Evolutionary conservation across 2,797 vertebrate species (phyloP).

Genomic region (Sorex maritimensis): DNA sequence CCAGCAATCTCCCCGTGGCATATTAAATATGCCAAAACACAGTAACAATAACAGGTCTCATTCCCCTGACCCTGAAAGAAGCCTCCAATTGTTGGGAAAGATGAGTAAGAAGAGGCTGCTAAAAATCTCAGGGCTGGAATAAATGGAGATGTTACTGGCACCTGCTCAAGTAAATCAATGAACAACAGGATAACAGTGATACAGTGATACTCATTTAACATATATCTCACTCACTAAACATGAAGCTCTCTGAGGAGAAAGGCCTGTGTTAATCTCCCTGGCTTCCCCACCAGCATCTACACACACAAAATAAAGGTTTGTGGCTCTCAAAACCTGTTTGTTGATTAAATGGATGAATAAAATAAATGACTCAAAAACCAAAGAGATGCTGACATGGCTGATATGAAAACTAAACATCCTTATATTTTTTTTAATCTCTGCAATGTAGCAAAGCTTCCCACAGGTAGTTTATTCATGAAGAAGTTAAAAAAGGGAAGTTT

Average conservation of each 20-base stretch:
- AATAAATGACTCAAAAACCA: slow-evolving; percentile 65
- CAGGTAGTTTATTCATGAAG: slow-evolving; percentile 47
- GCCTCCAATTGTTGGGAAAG: too few relatives aligned
- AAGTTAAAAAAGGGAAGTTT: slow-evolving; percentile 46
- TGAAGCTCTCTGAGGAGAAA: slow-evolving; percentile 31
- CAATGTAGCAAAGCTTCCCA: slow-evolving; percentile 60
- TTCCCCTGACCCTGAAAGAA: too few relatives aligned
- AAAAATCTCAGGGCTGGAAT: too few relatives aligned
- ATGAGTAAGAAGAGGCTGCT: too few relatives aligned
- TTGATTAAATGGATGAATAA: slow-evolving; percentile 42
- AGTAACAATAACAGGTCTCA: too few relatives aligned
- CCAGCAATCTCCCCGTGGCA: too few relatives aligned
- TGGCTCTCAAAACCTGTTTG: background rate
- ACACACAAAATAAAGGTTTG: background rate
- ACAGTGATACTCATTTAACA: background rate
- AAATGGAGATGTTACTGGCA: too few relatives aligned
- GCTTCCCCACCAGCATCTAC: background rate
- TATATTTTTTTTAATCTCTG: slow-evolving; percentile 55
- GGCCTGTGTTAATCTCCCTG: slow-evolving; percentile 48
- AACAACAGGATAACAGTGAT: too few relatives aligned
- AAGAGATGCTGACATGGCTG: slow-evolving; percentile 50
- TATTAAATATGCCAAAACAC: too few relatives aligned
- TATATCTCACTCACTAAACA: slow-evolving; percentile 17
- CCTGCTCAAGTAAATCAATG: too few relatives aligned
- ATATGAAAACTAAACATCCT: slow-evolving; percentile 58